Conservation (phyloP, 2,888 invertebrate genomes). For the Caradrina clavipalpis region DNA sequence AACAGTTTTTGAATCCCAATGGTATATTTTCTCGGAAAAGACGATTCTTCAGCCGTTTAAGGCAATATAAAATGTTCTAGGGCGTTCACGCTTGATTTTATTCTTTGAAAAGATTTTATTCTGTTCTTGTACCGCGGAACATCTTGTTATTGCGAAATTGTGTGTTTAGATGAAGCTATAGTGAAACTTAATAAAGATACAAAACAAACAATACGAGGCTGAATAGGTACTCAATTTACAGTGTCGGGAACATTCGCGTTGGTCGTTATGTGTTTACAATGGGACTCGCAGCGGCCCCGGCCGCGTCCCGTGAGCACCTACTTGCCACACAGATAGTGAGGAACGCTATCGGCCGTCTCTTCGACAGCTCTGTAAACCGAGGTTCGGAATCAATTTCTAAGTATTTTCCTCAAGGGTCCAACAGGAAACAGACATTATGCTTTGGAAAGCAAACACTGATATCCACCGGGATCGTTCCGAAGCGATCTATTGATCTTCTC, state of each 20-base stretch:
- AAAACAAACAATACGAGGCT: conserved; percentile 40
- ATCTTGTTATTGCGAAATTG: conserved; percentile 37
- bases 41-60: conserved; percentile 75
- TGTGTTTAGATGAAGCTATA: conserved; percentile 24
- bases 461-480: conserved; percentile 54
- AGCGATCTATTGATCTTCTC: conserved; percentile 44
- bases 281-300: conserved; percentile 43
- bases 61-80: conserved; percentile 76
- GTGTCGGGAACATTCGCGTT: conserved; percentile 53
- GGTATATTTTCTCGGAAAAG: conserved; percentile 75
- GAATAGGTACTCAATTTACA: conserved; percentile 51
- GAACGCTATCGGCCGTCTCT: conserved; percentile 74
- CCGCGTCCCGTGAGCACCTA: conserved; percentile 65
- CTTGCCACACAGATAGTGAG: conserved; percentile 73
- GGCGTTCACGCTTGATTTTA: conserved; percentile 62
- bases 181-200: conserved; percentile 34
- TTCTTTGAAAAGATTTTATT: conserved; percentile 47
- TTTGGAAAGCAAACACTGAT: conserved; percentile 64
- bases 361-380: conserved; percentile 85
- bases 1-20: conserved; percentile 79
- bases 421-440: conserved; percentile 66
- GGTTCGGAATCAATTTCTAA: conserved; percentile 75
- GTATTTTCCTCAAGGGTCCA: conserved; percentile 74
- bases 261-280: conserved; percentile 58
- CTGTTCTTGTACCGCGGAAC: conserved; percentile 23